These are phyloP conservation scores for Rotaria socialis DNA, from an alignment of 2,888 invertebrate genomes.

Conservation along the genomic window DNA sequence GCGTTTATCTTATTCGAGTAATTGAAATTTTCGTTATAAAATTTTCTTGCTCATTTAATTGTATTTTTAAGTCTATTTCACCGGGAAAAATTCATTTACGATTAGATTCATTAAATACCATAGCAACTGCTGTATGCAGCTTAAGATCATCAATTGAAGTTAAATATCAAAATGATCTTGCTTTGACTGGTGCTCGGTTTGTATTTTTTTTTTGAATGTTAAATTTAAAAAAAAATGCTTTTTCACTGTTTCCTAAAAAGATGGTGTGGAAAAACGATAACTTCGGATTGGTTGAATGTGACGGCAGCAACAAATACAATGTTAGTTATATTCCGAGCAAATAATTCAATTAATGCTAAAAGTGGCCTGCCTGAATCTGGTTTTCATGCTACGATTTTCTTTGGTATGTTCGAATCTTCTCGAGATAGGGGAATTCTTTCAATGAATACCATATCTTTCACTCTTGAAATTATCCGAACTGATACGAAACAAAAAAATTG, in stretches of 20 bases:
- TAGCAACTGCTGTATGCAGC: not conserved
- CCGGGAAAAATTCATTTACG: conserved; percentile 1
- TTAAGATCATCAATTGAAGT: not conserved
- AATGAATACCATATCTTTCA: too few species aligned
- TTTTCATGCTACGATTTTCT: not conserved
- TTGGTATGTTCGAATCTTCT: not conserved
- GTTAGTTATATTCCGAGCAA: not conserved
- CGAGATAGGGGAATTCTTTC: too few species aligned
- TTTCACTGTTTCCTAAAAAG: not conserved
- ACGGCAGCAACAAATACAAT: not conserved
- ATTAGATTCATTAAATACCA: not conserved
- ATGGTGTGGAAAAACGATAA: not conserved
- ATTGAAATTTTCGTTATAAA: not conserved
- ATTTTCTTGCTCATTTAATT: too few species aligned
- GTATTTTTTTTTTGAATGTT: not conserved
- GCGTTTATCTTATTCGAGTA: not conserved
- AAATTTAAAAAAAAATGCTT: not conserved
- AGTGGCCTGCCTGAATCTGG: not conserved
- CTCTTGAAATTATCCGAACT: too few species aligned
- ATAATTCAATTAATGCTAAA: not conserved
- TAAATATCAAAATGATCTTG: conserved; percentile 14
- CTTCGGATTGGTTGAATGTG: not conserved
- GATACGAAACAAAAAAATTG: too few species aligned
- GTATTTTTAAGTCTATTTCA: not conserved
- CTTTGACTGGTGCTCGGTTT: conserved; percentile 17